Percentiles rank a stretch among this genome's conserved stretches.
These are phyloP conservation scores for Pao palembangensis DNA, from an alignment of 2,113 vertebrate species.

Conservation along the genomic window DNA sequence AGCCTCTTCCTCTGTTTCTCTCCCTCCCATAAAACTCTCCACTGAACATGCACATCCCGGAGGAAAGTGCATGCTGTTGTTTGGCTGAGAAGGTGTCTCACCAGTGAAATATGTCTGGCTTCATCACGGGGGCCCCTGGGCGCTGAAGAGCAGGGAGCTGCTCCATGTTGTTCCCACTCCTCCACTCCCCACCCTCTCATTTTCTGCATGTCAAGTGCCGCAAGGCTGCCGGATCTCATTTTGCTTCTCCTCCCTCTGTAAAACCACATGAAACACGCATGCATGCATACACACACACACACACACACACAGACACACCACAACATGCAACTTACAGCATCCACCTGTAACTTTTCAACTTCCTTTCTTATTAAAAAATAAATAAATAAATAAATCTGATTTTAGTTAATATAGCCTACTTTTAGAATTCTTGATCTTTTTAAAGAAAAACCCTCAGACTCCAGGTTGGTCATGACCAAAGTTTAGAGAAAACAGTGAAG, in stretches of 20 bases:
- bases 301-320: neutral
- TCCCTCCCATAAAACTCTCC: slow-evolving; percentile 1
- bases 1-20: neutral
- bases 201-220: slow-evolving; percentile 27
- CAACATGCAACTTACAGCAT: neutral
- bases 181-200: slow-evolving; percentile 14
- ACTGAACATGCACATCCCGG: slow-evolving; percentile 13
- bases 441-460: too few relatives aligned
- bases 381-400: too few relatives aligned
- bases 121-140: slow-evolving; percentile 16
- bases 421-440: too few relatives aligned
- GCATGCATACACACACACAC: neutral
- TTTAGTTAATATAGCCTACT: too few relatives aligned
- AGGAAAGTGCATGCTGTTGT: slow-evolving; percentile 25
- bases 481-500: too few relatives aligned
- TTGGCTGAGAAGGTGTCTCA: slow-evolving; percentile 34
- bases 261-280: slow-evolving; percentile 21
- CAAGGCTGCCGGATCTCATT: slow-evolving; percentile 6
- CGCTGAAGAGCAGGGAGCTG: slow-evolving; percentile 18
- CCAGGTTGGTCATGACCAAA: too few relatives aligned
- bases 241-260: slow-evolving; percentile 13
- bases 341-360: neutral
- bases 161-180: slow-evolving; percentile 17
- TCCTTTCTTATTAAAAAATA: neutral
- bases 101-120: slow-evolving; percentile 44